Percentiles rank a stretch among this genome's conserved stretches.
phyloP scores from a whole-genome alignment of 2,797 vertebrate species.

The Chromobotia macracanthus region DNA sequence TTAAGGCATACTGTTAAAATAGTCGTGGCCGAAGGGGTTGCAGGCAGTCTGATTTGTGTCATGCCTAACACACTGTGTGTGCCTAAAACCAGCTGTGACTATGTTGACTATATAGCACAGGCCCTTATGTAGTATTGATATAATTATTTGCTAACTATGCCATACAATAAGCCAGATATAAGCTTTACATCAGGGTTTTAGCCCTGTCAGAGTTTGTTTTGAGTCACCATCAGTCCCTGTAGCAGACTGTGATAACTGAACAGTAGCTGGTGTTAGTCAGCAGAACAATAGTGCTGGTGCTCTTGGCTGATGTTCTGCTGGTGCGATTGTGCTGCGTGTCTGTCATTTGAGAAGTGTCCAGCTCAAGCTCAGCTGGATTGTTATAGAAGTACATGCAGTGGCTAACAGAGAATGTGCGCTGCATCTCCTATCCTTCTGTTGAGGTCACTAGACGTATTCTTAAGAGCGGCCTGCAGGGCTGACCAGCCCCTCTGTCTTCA shows the following conservation, averaged over 20 bases:
- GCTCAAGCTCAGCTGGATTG: slow-evolving; percentile 34
- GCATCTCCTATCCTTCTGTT: slow-evolving; percentile 37
- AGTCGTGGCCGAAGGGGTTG: not conserved
- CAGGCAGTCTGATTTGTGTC: too few relatives aligned
- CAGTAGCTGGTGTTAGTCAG: slow-evolving; percentile 43
- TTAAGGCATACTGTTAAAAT: not conserved
- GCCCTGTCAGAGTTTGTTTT: not conserved
- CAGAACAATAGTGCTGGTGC: slow-evolving; percentile 42
- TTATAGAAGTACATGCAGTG: slow-evolving; percentile 29
- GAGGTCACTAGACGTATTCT: slow-evolving; percentile 42
- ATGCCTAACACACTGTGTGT: too few relatives aligned
- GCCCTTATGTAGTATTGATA: too few relatives aligned
- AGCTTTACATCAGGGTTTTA: too few relatives aligned
- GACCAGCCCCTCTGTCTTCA: not conserved
- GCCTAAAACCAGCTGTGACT: too few relatives aligned
- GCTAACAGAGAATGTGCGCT: not conserved
- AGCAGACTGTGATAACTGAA: slow-evolving; percentile 20
- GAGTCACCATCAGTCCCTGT: slow-evolving; percentile 13
- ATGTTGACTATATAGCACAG: too few relatives aligned
- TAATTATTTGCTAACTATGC: too few relatives aligned
- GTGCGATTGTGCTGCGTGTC: slow-evolving; percentile 44
- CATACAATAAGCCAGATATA: too few relatives aligned
- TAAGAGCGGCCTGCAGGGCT: slow-evolving; percentile 4
- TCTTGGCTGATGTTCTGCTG: slow-evolving; percentile 29
- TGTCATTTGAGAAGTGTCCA: slow-evolving; percentile 46